Conservation (phyloP, 2,113 vertebrate species). For the Gallinago paraguaiae region DNA sequence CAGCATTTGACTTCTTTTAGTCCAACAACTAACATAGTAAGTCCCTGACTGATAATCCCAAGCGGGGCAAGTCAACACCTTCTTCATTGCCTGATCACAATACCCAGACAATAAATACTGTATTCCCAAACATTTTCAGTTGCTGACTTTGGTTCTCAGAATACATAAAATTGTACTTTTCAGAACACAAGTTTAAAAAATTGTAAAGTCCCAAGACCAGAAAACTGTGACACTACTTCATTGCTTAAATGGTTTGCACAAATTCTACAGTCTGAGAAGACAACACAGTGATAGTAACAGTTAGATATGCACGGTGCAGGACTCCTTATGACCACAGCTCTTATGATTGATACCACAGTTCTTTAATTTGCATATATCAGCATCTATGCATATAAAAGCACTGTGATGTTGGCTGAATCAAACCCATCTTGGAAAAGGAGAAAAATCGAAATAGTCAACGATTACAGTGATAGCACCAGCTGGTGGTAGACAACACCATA, state of each 20-base stretch:
- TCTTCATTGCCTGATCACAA: not conserved
- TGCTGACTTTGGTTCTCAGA: not conserved
- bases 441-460: not conserved
- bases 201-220: not conserved
- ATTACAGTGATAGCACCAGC: not conserved
- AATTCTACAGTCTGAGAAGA: not conserved
- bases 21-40: not conserved
- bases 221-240: not conserved
- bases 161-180: not conserved
- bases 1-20: not conserved
- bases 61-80: not conserved
- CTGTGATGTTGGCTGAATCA: not conserved
- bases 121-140: not conserved
- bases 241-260: not conserved
- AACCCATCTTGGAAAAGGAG: not conserved
- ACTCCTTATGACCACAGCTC: not conserved
- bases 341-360: rapidly evolving
- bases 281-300: not conserved
- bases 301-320: rapidly evolving
- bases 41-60: not conserved
- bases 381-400: not conserved
- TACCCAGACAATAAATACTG: not conserved
- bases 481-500: not conserved
- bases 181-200: not conserved
- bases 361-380: not conserved